Base-by-base conservation (phyloP, 2,113 vertebrate genomes). In the Gobius niger region DNA sequence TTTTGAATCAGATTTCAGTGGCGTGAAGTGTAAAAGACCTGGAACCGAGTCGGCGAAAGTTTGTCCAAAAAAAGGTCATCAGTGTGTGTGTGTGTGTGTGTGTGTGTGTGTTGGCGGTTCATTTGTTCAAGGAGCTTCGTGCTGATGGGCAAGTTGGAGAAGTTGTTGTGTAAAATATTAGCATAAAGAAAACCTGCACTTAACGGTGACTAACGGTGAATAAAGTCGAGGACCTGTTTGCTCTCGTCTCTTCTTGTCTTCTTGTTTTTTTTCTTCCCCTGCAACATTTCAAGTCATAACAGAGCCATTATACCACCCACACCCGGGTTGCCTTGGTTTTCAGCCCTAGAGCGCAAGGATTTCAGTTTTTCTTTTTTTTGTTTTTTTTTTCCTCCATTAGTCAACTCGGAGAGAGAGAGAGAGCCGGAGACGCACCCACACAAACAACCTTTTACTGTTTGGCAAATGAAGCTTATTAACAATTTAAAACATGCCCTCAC, bases 1-100 rank as follows among this genome's bases (percentile, higher is more conserved):
- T 93, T 90, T 82, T 87, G 77, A 95, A 94, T 91, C 98, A 99
- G 98, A 99, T 98, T 99, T 98, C 96, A 98, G 96, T 98, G 96
- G 96, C 91, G 94, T 99, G 98, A 99, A 99, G 98, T 91, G 91
- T 96, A 98, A 91, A 94, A 97, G 93, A 85, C 95, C 94, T 95
- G 95, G 95, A 91, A 91, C 90, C 88, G 52, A 85, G 61, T 49
- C 87, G 76, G 71, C 83, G 5, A 53, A n/a, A 63, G n/a, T 65
- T 49, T 15, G 15, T 49, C 47, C 11, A 5, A 6, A 49, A 49
- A 49, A 15, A 14, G 5, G 12, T 49, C 12, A 14, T 6, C 5
- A 47, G 11, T 50, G 13, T 6, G n/a, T 47, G 47, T 47, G 47
- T 24, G 24, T 24, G 24, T 24, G 24, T 24, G 24, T 24, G 24